Evolutionary conservation across 2,113 vertebrate genomes (phyloP), one percentile per base, ranked within the genome.

Genomic region (Parus major): DNA sequence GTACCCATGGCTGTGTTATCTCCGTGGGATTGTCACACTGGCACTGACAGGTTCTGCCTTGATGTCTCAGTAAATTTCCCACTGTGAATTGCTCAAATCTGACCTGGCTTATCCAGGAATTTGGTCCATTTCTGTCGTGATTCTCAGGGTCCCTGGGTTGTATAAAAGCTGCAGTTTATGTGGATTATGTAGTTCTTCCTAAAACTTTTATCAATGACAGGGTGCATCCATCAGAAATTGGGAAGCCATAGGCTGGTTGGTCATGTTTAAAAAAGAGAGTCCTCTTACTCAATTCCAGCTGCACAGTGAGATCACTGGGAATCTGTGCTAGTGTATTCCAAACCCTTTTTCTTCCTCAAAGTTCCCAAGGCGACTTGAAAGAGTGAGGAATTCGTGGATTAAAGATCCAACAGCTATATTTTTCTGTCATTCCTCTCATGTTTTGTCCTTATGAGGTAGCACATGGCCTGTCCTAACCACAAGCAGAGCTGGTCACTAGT

Each of bases 1-100:
- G 15, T 46, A 15, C 35, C 69, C 0, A 0, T 2, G 23, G n/a
- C 28, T 65, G 13, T 20, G 6, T 41, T 15, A 28, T 31, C n/a
- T 19, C 44, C 23, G 3, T 7, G 55, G 64, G 18, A 21, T 13
- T 19, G 42, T 64, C 64, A 50, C 10, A 0, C 2, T 52, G 65
- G 21, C 56, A 35, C 46, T 3, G 17, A 24, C 15, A 16, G n/a
- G 20, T 42, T 56, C 66, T 39, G 49, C 53, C 49, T 24, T 10
- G 10, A 22, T 16, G 20, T n/a, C n/a, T 16, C 23, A 9, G 15
- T 68, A 29, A 5, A 71, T 63, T 21, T 75, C 27, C 13, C 23
- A 11, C 36, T 0, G 2, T 36, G 46, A 60, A 70, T 19, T 57
- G 60, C 15, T 33, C 53, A 39, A 0, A 44, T 28, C 17, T 72